Evolutionary conservation across 2,113 vertebrate genomes (phyloP).

Genomic region (Plectropomus leopardus): DNA sequence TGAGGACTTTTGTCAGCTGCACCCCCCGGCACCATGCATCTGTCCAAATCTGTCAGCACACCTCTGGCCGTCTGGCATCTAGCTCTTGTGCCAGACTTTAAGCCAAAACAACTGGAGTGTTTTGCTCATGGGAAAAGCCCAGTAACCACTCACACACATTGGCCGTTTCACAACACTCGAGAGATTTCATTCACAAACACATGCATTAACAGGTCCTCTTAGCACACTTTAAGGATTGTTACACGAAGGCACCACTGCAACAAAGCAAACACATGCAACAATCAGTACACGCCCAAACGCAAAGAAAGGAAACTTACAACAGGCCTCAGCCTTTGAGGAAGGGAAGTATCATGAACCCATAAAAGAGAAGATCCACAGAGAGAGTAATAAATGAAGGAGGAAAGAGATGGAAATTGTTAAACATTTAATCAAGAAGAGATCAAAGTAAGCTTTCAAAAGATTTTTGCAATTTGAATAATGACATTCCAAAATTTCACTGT

Average conservation of each 20-base stretch:
- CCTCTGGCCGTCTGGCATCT: slow-evolving; percentile 67
- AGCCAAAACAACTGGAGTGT: slow-evolving; percentile 71
- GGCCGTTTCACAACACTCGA: slow-evolving; percentile 48
- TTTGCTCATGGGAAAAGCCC: slow-evolving; percentile 55
- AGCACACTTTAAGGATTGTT: slow-evolving; percentile 35
- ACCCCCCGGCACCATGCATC: slow-evolving; percentile 72
- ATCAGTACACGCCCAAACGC: slow-evolving; percentile 71
- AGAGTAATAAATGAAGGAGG: slow-evolving; percentile 45
- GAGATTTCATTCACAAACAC: slow-evolving; percentile 51
- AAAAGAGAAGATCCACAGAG: slow-evolving; percentile 60
- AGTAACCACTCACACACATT: slow-evolving; percentile 34
- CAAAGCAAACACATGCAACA: slow-evolving; percentile 77
- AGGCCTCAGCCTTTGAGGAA: slow-evolving; percentile 60
- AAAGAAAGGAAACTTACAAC: slow-evolving; percentile 79
- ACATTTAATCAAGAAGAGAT: slow-evolving; percentile 20
- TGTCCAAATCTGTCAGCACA: slow-evolving; percentile 83
- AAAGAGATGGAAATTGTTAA: slow-evolving; percentile 37
- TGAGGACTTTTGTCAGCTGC: slow-evolving; percentile 82
- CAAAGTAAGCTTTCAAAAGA: not conserved
- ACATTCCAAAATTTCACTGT: not conserved
- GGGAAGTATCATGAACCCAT: slow-evolving; percentile 53
- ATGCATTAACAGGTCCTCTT: slow-evolving; percentile 64
- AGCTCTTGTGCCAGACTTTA: slow-evolving; percentile 52
- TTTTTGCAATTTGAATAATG: not conserved
- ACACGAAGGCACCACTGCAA: slow-evolving; percentile 68